Percentiles rank a stretch among this genome's conserved stretches.
Conservation (phyloP, 2,797 vertebrate genomes). For the Pteronotus mesoamericanus region DNA sequence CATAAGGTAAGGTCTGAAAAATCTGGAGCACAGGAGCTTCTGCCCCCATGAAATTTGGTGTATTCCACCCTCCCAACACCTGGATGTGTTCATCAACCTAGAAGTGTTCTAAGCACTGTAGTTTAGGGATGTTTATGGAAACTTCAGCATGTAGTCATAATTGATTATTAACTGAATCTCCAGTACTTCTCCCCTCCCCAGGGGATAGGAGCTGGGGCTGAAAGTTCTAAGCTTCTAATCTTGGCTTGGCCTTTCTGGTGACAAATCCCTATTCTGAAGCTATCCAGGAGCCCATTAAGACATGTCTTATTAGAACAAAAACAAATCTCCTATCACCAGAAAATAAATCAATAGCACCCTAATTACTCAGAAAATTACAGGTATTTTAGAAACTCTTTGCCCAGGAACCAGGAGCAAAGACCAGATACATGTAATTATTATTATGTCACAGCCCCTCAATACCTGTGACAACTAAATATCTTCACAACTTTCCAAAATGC, state of each 20-base stretch:
- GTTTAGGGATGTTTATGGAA: background rate
- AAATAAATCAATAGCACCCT: background rate
- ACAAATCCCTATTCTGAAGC: background rate
- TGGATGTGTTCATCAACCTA: background rate
- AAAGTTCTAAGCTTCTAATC: background rate
- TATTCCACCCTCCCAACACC: background rate
- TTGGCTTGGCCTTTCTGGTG: background rate
- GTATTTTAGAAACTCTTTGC: background rate
- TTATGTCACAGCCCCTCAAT: background rate
- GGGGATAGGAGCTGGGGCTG: background rate
- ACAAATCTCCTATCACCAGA: background rate
- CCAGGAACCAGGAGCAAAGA: background rate
- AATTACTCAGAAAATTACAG: background rate
- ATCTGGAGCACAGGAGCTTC: background rate
- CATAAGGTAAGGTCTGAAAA: background rate
- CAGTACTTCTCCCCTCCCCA: background rate
- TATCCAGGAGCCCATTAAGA: background rate
- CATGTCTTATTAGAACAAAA: background rate
- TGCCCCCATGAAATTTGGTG: background rate
- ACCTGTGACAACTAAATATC: background rate
- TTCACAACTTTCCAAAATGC: conserved; percentile 6
- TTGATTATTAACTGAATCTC: background rate
- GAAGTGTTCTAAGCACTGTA: background rate
- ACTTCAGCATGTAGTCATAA: background rate
- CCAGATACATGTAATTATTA: background rate